A percentile compares a stretch with the other conserved stretches of the same genome.
Conservation (phyloP, 1,140 invertebrate genomes). For the Pantala flavescens region DNA sequence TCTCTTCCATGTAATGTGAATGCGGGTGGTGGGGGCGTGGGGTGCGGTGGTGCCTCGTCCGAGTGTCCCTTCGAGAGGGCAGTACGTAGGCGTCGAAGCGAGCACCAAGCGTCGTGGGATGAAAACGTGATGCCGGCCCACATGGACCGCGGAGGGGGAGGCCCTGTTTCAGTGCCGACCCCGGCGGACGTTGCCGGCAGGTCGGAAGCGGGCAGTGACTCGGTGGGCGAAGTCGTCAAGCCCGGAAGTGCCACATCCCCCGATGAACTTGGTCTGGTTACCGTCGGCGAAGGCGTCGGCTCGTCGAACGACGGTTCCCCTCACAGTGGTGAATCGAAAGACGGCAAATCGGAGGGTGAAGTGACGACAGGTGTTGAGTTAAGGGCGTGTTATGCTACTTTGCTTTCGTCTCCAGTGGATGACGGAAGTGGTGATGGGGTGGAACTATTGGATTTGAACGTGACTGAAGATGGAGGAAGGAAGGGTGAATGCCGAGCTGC, state of each 20-base stretch:
- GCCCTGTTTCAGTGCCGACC: neutral
- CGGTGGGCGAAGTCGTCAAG: neutral
- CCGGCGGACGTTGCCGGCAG: neutral
- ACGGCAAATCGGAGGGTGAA: neutral
- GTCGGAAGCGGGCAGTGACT: neutral
- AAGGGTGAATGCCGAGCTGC: neutral
- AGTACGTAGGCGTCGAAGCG: neutral
- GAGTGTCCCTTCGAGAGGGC: slow-evolving; percentile 30
- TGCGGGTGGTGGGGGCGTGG: slow-evolving; percentile 31
- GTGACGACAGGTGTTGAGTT: neutral
- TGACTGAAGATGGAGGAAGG: neutral
- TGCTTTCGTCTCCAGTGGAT: neutral
- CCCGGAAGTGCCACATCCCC: neutral
- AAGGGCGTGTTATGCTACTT: neutral
- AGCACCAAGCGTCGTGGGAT: neutral
- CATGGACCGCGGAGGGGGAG: neutral
- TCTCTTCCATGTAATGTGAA: slow-evolving; percentile 50
- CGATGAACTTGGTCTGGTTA: no score
- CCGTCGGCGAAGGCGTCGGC: neutral
- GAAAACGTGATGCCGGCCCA: neutral
- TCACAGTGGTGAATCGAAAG: neutral
- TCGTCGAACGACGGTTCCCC: neutral
- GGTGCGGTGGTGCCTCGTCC: slow-evolving; percentile 33
- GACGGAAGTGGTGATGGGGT: neutral
- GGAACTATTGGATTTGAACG: neutral